Conservation (phyloP, 2,888 invertebrate genomes). For the Dicyrtoma fusca region DNA sequence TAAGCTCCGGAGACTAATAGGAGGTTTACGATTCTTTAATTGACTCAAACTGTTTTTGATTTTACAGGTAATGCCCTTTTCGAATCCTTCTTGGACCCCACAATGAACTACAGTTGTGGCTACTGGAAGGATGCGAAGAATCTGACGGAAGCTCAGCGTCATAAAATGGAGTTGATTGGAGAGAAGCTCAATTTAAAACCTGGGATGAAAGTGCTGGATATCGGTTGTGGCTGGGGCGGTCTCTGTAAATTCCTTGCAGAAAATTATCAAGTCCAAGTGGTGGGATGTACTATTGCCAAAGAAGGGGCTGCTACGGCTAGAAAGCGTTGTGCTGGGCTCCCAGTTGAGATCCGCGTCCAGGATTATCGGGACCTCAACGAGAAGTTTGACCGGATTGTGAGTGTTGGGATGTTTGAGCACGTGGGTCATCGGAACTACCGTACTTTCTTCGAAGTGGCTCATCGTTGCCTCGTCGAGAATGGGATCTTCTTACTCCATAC, state of each 20-base stretch:
- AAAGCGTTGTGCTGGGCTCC: constrained; percentile 10
- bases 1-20: too few relatives aligned
- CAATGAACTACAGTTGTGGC: constrained; percentile 51
- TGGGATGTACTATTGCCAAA: constrained; percentile 49
- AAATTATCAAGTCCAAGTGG: constrained; percentile 46
- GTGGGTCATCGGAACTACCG: constrained; percentile 48
- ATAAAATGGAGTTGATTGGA: constrained; percentile 52
- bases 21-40: too few relatives aligned
- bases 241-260: constrained; percentile 51
- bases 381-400: constrained; percentile 51
- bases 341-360: constrained; percentile 6
- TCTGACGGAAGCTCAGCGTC: constrained; percentile 48
- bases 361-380: constrained; percentile 21
- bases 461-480: constrained; percentile 49
- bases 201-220: constrained; percentile 52
- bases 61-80: constrained; percentile 51
- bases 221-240: constrained; percentile 52
- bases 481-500: constrained; percentile 54
- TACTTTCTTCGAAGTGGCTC: constrained; percentile 48
- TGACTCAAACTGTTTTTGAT: too few relatives aligned
- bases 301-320: constrained; percentile 45
- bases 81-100: constrained; percentile 48
- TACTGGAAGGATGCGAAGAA: constrained; percentile 51
- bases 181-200: constrained; percentile 49
- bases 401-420: constrained; percentile 52